Base-by-base conservation (phyloP, 2,113 vertebrate genomes). In the Argyrosomus japonicus region DNA sequence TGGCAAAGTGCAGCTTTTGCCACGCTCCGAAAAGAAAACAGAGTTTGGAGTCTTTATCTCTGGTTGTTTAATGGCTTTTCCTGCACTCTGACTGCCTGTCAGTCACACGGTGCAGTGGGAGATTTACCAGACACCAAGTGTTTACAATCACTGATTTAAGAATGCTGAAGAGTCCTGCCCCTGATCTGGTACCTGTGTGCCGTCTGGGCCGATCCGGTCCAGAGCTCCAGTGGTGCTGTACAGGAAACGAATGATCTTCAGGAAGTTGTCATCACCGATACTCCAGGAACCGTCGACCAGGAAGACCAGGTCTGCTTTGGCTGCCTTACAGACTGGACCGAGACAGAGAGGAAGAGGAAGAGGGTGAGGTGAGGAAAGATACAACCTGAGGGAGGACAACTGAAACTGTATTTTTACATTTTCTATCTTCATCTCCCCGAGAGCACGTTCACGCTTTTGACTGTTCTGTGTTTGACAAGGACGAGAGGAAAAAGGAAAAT, bases 241-340 rank as follows among this genome's bases (percentile, higher is more conserved):
- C 29, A 99, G 95, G 93, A 99, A 99, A 56, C 88, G 92, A 51
- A 97, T 97, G 94, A 99, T 97, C 93, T 99, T 99, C 92, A 96
- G 96, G 93, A 99, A 99, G 93, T 98, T 99, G 6, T 98, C 97
- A 50, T 99, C 98, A 7, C 98, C 98, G 3, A 99, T 99, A 62
- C 98, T 99, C 98, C 98, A 99, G 2, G 98, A 99, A 0, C 98
- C 98, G 64, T 99, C 98, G 15, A 99, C 97, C 90, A 99, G 93
- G 91, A 99, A 99, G 0, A 96, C 98, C 53, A 99, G 91, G 88
- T 99, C 98, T 0, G 98, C 98, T 88, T 96, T 98, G 70, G 98
- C 97, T 29, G 97, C 95, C 89, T 95, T 97, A 76, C 98, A 99
- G 47, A 99, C 98, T 99, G 85, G 57, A 40, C 0, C 17, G 18